phyloP scores from a whole-genome alignment of 2,888 invertebrate genomes.

The Pseudococcus jackbeardsleyi region DNA sequence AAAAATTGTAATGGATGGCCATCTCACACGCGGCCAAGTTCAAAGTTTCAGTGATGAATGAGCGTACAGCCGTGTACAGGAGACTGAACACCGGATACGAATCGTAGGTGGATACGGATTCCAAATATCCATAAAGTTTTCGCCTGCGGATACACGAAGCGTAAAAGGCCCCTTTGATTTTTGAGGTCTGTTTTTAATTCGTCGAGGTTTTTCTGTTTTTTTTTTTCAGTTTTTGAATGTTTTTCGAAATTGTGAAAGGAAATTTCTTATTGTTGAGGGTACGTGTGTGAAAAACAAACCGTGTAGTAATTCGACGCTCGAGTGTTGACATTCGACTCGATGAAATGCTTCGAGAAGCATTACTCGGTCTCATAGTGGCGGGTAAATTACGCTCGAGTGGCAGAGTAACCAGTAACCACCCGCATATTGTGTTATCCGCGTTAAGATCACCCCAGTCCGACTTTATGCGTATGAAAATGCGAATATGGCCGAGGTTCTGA shows the following conservation, averaged over 20 bases:
- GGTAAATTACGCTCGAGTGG: slow-evolving; percentile 3
- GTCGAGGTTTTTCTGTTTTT: neutral
- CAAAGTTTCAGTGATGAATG: slow-evolving; percentile 37
- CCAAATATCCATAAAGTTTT: neutral
- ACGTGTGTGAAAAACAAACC: slow-evolving; percentile 29
- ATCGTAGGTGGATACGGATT: neutral
- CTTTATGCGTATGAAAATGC: neutral
- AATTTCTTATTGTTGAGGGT: neutral
- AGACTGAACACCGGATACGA: neutral
- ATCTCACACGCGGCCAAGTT: slow-evolving; percentile 17
- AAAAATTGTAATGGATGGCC: slow-evolving; percentile 51
- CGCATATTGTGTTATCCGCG: slow-evolving; percentile 39
- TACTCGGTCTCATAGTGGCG: neutral
- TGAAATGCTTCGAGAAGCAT: neutral
- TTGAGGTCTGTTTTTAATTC: neutral
- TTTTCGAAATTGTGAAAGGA: neutral
- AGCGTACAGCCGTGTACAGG: neutral
- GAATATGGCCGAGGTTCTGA: neutral
- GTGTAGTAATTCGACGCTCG: neutral
- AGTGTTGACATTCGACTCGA: slow-evolving; percentile 24
- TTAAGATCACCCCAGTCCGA: neutral
- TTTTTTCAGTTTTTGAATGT: neutral
- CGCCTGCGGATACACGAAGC: neutral
- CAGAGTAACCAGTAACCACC: neutral
- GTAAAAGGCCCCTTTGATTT: neutral